These are phyloP conservation scores for Dromius quadrimaculatus DNA, from an alignment of 2,888 invertebrate genomes.

Conservation along the genomic window DNA sequence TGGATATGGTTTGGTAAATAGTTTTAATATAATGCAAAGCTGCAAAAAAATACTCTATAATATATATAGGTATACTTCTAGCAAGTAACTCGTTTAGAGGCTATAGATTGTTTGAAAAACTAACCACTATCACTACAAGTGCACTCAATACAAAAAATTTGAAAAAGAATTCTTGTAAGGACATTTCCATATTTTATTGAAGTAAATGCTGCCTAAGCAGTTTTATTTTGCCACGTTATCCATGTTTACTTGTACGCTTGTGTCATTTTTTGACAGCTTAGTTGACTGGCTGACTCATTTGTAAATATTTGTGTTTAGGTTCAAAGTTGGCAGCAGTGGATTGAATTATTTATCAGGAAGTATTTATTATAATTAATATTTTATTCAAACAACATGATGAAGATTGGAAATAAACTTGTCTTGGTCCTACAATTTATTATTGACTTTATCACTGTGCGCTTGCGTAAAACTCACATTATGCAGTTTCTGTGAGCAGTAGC, in stretches of 20 bases:
- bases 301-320: no score
- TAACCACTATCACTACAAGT: slow-evolving; percentile 27
- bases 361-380: no score
- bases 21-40: slow-evolving; percentile 73
- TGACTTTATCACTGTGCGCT: no score
- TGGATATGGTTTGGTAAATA: slow-evolving; percentile 77
- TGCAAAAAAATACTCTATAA: slow-evolving; percentile 64
- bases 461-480: no score
- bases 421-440: no score
- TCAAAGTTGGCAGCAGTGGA: no score
- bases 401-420: no score
- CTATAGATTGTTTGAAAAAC: slow-evolving; percentile 6
- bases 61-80: neutral
- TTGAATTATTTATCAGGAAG: no score
- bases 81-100: neutral
- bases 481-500: no score
- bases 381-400: no score
- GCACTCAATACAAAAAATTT: slow-evolving; percentile 10
- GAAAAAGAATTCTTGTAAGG: slow-evolving; percentile 11
- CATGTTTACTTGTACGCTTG: slow-evolving; percentile 17
- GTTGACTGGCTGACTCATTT: no score
- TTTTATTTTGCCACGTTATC: slow-evolving; percentile 41
- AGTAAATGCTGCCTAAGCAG: slow-evolving; percentile 29
- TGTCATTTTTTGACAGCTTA: no score
- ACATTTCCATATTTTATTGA: slow-evolving; percentile 24